phyloP scores from a whole-genome alignment of 2,888 invertebrate genomes.

The Phanerotoma sp. region DNA sequence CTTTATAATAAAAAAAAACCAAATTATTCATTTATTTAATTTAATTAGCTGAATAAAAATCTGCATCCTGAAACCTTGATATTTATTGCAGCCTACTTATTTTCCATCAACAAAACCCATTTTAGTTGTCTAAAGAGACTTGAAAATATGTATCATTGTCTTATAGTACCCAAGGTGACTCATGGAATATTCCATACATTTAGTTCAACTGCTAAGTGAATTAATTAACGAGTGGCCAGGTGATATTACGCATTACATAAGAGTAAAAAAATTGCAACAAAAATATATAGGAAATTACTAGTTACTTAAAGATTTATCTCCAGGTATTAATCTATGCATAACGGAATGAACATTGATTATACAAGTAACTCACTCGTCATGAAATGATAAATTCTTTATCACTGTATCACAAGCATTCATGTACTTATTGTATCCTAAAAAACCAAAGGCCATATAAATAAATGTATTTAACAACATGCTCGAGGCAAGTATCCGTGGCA shows the following conservation, averaged over 20 bases:
- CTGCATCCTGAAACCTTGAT: too few relatives aligned
- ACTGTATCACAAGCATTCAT: slow-evolving; percentile 75
- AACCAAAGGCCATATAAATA: slow-evolving; percentile 80
- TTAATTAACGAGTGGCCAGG: slow-evolving; percentile 1
- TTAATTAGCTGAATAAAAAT: too few relatives aligned
- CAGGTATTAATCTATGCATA: background rate
- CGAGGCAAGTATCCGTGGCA: slow-evolving; percentile 78
- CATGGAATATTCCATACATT: slow-evolving; percentile 14
- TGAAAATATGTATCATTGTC: too few relatives aligned
- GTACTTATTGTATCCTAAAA: slow-evolving; percentile 87
- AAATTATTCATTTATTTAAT: too few relatives aligned
- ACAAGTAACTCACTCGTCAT: slow-evolving; percentile 63
- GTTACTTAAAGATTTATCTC: background rate
- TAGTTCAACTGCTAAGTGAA: background rate
- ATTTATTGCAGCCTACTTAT: too few relatives aligned
- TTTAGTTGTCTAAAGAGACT: too few relatives aligned
- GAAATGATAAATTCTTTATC: slow-evolving; percentile 78
- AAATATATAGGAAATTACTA: background rate
- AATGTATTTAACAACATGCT: slow-evolving; percentile 78
- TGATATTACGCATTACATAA: slow-evolving; percentile 9
- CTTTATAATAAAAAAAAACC: too few relatives aligned
- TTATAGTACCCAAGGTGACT: slow-evolving; percentile 3
- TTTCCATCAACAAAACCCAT: too few relatives aligned
- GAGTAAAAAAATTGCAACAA: background rate
- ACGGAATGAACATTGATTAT: slow-evolving; percentile 1